phyloP scores from a whole-genome alignment of 2,113 vertebrate species.

The Siphamia tubifer region DNA sequence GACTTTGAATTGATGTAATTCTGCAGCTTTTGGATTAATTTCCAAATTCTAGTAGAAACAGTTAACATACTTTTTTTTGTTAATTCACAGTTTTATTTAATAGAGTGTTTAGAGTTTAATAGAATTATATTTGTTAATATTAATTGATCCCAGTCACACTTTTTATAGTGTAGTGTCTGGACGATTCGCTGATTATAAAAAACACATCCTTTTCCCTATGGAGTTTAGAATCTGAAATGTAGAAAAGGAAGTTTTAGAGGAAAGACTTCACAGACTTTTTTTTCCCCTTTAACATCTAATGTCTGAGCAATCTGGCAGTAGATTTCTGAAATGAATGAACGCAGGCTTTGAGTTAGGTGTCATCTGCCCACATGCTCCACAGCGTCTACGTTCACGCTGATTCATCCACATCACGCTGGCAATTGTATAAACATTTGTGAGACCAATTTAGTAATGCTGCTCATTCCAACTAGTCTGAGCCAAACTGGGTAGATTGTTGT shows the following conservation, averaged over 20 bases:
- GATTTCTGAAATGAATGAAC: slow-evolving; percentile 19
- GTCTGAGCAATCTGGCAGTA: neutral
- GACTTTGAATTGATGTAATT: too few relatives aligned
- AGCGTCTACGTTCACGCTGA: neutral
- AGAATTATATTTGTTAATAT: too few relatives aligned
- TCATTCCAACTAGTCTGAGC: slow-evolving; percentile 41
- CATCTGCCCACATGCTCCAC: slow-evolving; percentile 2
- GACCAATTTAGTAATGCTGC: slow-evolving; percentile 20
- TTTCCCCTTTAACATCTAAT: slow-evolving; percentile 1
- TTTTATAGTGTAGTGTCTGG: neutral
- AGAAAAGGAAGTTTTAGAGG: neutral
- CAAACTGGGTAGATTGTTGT: slow-evolving; percentile 64
- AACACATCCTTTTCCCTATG: neutral
- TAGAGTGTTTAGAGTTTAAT: too few relatives aligned
- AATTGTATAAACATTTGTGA: slow-evolving; percentile 48
- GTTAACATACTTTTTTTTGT: too few relatives aligned
- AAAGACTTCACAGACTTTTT: slow-evolving; percentile 1
- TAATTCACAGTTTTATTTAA: too few relatives aligned
- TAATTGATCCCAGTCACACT: too few relatives aligned
- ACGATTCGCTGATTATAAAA: slow-evolving; percentile 21
- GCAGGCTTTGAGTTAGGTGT: slow-evolving; percentile 8
- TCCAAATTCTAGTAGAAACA: too few relatives aligned
- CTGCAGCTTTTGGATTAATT: too few relatives aligned
- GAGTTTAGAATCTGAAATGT: slow-evolving; percentile 1
- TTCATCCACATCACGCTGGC: slow-evolving; percentile 1